A percentile compares a stretch with the other conserved stretches of the same genome.
phyloP scores from a whole-genome alignment of 2,797 vertebrate species.

The Amniataba percoides region DNA sequence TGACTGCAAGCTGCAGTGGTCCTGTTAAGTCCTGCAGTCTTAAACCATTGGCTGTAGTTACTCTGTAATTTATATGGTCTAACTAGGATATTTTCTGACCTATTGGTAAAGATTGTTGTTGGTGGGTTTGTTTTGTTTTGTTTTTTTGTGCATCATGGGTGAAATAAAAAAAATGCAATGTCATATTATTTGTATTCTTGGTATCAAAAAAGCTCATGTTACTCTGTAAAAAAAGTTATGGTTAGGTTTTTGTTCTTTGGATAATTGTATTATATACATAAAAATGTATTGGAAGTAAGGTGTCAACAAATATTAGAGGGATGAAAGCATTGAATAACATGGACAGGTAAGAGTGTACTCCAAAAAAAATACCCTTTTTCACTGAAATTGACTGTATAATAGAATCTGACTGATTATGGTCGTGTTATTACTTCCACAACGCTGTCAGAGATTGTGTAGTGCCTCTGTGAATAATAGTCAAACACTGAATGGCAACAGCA shows the following conservation, averaged over 20 bases:
- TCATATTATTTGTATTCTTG: no score
- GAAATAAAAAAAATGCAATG: no score
- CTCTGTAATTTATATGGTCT: no score
- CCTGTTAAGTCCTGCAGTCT: no score
- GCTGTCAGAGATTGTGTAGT: constrained; percentile 29
- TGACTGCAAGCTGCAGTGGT: no score
- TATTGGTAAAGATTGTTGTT: no score
- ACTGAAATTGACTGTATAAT: constrained; percentile 47
- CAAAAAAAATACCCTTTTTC: constrained; percentile 32
- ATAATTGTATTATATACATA: constrained; percentile 47
- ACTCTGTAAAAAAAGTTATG: constrained; percentile 36
- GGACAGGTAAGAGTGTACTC: constrained; percentile 17
- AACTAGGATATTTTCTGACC: no score
- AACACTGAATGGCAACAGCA: constrained; percentile 44
- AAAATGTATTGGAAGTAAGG: constrained; percentile 25
- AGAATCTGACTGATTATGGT: constrained; percentile 56
- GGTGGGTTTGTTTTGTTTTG: no score
- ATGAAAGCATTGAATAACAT: constrained; percentile 35
- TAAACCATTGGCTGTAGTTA: no score
- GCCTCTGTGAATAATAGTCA: constrained; percentile 49
- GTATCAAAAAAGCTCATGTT: no score
- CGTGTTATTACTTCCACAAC: constrained; percentile 45
- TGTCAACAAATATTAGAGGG: constrained; percentile 42
- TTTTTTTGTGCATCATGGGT: no score
- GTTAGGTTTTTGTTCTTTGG: constrained; percentile 12